Evolutionary conservation across 2,797 vertebrate genomes (phyloP).

Genomic region (Petrocephalus sullivani): DNA sequence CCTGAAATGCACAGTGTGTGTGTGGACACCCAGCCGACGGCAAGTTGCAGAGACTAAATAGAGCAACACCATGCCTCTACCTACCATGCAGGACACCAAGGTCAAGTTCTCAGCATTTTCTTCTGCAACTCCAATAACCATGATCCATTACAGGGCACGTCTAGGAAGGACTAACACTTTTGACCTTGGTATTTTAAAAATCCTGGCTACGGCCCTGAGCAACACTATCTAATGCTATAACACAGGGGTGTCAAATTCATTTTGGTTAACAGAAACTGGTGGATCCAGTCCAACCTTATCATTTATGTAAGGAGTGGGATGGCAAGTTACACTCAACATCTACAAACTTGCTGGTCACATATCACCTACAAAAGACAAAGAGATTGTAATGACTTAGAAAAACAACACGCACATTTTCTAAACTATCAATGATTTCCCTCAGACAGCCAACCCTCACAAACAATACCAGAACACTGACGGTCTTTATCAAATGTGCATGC

Average conservation of each 20-base stretch:
- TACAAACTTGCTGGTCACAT: background rate
- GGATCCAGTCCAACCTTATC: background rate
- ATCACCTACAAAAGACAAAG: background rate
- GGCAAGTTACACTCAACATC: background rate
- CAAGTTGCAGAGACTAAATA: background rate
- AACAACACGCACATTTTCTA: background rate
- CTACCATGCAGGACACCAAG: too few relatives aligned
- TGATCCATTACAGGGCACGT: too few relatives aligned
- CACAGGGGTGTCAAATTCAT: background rate
- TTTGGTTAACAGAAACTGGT: background rate
- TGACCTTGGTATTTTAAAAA: too few relatives aligned
- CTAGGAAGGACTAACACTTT: too few relatives aligned
- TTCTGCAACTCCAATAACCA: too few relatives aligned
- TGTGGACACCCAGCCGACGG: background rate
- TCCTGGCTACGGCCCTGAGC: background rate
- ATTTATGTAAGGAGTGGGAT: background rate
- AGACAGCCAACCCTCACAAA: too few relatives aligned
- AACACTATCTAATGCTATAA: background rate
- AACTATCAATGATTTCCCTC: background rate
- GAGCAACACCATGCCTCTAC: background rate
- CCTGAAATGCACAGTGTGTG: background rate
- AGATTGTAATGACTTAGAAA: background rate
- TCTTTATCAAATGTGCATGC: too few relatives aligned
- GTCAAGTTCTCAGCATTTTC: too few relatives aligned
- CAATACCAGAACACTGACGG: too few relatives aligned